These are phyloP conservation scores for Dynastes tityus DNA, from an alignment of 2,888 invertebrate species.

Conservation along the genomic window DNA sequence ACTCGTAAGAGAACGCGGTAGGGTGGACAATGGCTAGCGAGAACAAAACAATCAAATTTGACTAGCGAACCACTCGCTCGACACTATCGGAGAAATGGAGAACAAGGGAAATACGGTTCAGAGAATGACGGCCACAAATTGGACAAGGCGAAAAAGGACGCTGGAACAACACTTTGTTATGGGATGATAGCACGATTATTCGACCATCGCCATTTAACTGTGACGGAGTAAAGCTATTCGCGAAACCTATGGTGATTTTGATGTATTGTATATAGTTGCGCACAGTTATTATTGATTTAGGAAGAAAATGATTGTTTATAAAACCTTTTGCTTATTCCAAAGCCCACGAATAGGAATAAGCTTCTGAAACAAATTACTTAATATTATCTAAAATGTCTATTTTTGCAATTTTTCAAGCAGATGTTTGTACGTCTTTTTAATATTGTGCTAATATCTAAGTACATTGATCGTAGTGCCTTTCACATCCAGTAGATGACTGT, in stretches of 20 bases:
- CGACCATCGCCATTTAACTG: neutral
- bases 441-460: too few relatives aligned
- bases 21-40: constrained; percentile 10
- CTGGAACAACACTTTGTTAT: neutral
- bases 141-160: neutral
- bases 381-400: too few relatives aligned
- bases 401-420: too few relatives aligned
- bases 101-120: neutral
- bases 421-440: too few relatives aligned
- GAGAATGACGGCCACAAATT: neutral
- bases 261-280: neutral
- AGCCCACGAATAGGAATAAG: too few relatives aligned
- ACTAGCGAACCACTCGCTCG: neutral
- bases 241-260: neutral
- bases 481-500: too few relatives aligned
- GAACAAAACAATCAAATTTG: constrained; percentile 10
- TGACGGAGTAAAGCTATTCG: neutral
- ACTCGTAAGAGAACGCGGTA: constrained; percentile 13
- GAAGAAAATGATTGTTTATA: too few relatives aligned
- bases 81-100: neutral
- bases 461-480: too few relatives aligned
- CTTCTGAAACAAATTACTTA: too few relatives aligned
- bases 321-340: too few relatives aligned
- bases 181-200: neutral
- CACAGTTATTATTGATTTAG: too few relatives aligned